phyloP scores from a whole-genome alignment of 2,113 vertebrate genomes.

The Rhinoptilus africanus region DNA sequence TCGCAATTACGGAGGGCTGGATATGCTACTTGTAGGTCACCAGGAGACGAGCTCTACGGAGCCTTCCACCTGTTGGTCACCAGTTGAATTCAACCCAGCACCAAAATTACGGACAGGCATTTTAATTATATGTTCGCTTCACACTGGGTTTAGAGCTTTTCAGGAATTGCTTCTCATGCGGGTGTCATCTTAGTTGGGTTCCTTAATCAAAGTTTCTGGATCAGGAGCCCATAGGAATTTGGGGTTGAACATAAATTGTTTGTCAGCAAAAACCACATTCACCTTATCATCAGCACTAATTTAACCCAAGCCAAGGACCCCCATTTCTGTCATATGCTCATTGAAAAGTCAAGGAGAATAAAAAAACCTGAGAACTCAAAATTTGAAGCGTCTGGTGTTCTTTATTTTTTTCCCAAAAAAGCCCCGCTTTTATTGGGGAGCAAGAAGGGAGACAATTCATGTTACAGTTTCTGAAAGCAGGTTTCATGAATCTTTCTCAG shows the following conservation, averaged over 20 bases:
- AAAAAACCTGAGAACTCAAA: neutral
- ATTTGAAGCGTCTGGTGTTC: neutral
- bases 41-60: neutral
- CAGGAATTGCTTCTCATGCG: neutral
- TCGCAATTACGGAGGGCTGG: neutral
- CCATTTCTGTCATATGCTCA: neutral
- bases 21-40: neutral
- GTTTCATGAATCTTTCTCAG: neutral
- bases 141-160: neutral
- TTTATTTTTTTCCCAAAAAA: fast-evolving
- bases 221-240: neutral
- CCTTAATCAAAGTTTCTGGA: neutral
- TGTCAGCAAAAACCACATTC: neutral
- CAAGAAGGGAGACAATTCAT: neutral
- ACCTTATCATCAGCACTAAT: neutral
- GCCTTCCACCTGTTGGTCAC: neutral
- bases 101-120: neutral
- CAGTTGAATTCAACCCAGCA: neutral
- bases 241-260: neutral
- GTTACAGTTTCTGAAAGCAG: neutral
- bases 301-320: neutral
- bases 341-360: neutral
- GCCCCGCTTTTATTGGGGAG: neutral
- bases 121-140: neutral
- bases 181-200: neutral